Base-by-base conservation (phyloP, 2,888 invertebrate species). In the Galerucella calmariensis region DNA sequence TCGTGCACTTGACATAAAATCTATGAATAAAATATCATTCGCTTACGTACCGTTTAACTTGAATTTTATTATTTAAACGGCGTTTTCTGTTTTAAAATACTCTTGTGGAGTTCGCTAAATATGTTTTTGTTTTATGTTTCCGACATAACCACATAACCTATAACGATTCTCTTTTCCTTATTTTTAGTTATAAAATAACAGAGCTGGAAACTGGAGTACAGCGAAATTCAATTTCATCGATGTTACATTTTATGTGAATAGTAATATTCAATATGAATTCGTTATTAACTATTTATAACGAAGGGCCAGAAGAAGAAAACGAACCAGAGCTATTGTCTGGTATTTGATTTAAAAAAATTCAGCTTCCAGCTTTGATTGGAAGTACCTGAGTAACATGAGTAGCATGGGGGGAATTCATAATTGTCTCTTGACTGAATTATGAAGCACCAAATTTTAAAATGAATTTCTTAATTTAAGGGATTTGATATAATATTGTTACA, bases 21-120 rank as follows among this genome's bases (percentile, higher is more conserved):
- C 78, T 78, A 81, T 82, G 81, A 82, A 82, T 81, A 82, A 81
- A 80, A 81, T 82, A 80, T 80, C 78, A 71, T 72, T 67, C 51
- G 74, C 80, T 81, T 79, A 80, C 81, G 79, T 78, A 74, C 76
- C 81, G 80, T 82, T 81, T 81, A 81, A 77, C 79, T 77, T 76
- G 77, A 71, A 79, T 80, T 78, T 78, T 76, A 73, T 78, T 79
- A 78, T 78, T 77, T 77, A 73, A 73, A 76, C 73, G 71, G 67
- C 65, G 74, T 20, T 73, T 70, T 75, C 71, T 75, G 63, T 73
- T 76, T 76, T 76, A 76, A 67, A 35, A 67, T 61, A 63, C 69
- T 74, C 63, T 72, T 72, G 74, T 65, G 63, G 72, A 67, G 66
- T 72, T 72, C 56, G 20, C 56, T 62, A 67, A 75, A 73, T 75